Evolutionary conservation across 1,140 invertebrate genomes (phyloP).

Genomic region (Bombus balteatus): DNA sequence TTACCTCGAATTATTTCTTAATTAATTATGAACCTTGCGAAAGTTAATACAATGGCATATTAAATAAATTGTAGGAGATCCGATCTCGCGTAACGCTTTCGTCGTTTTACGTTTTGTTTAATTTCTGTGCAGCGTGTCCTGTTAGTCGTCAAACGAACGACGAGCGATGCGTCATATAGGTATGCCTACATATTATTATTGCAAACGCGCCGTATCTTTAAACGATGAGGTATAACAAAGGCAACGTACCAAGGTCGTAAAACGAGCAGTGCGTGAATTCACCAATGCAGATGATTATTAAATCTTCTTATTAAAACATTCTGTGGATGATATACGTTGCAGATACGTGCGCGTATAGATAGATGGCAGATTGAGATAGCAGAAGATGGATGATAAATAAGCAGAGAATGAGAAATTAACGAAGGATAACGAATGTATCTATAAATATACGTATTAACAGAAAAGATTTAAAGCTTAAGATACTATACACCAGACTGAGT

Average conservation of each 20-base stretch:
- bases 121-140: neutral
- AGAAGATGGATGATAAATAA: neutral
- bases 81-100: neutral
- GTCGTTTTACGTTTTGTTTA: neutral
- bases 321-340: neutral
- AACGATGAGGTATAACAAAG: neutral
- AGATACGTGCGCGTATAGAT: neutral
- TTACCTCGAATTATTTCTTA: neutral
- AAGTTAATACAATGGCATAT: too few relatives aligned
- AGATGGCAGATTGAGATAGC: neutral
- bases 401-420: neutral
- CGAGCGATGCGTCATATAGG: constrained; percentile 6
- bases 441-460: too few relatives aligned
- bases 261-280: neutral
- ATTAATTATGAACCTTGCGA: neutral
- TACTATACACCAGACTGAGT: too few relatives aligned
- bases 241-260: neutral
- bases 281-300: neutral
- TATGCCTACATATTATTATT: constrained; percentile 25
- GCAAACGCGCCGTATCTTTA: constrained; percentile 21
- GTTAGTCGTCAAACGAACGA: neutral
- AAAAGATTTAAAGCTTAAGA: too few relatives aligned
- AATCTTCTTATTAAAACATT: constrained; percentile 25
- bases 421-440: neutral
- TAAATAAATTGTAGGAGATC: neutral